Conservation (phyloP, 2,888 invertebrate genomes). For the Cheilosia variabilis region DNA sequence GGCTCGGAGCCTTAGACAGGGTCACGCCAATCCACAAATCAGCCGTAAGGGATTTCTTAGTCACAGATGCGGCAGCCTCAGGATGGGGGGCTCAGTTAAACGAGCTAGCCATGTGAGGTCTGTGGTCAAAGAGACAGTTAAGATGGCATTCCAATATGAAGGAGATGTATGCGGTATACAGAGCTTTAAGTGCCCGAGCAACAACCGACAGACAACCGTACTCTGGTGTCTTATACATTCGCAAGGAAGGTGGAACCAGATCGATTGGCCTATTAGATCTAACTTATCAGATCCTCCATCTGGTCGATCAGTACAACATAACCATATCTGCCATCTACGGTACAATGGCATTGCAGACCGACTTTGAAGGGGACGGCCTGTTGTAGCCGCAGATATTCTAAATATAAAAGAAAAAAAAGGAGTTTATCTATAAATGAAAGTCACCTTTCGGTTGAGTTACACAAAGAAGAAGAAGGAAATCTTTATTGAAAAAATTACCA, state of each 20-base stretch:
- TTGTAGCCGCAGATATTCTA: too few relatives aligned
- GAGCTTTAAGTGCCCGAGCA: conserved; percentile 6
- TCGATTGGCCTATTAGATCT: conserved; percentile 4
- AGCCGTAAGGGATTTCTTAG: conserved; percentile 11
- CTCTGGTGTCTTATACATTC: conserved; percentile 14
- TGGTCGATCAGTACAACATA: conserved; percentile 20
- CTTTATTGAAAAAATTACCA: too few relatives aligned
- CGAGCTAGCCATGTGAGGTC: conserved; percentile 10
- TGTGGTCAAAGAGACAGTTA: conserved; percentile 1
- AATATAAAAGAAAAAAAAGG: too few relatives aligned
- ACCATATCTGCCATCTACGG: conserved; percentile 28
- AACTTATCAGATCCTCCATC: conserved; percentile 21
- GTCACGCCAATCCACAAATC: background rate
- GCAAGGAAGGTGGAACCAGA: too few relatives aligned
- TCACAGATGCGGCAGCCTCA: conserved; percentile 16
- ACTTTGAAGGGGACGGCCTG: conserved; percentile 18
- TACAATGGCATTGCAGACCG: conserved; percentile 43
- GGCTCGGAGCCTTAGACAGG: conserved; percentile 1
- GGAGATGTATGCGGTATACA: conserved; percentile 22
- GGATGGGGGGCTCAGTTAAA: conserved; percentile 39
- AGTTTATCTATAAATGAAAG: too few relatives aligned
- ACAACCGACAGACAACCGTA: conserved; percentile 42
- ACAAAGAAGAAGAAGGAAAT: too few relatives aligned
- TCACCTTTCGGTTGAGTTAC: too few relatives aligned
- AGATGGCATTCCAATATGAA: conserved; percentile 32